Percentiles rank a stretch among this genome's conserved stretches.
phyloP scores from a whole-genome alignment of 2,113 vertebrate species.

The Stomatorhinus ivindoensis region DNA sequence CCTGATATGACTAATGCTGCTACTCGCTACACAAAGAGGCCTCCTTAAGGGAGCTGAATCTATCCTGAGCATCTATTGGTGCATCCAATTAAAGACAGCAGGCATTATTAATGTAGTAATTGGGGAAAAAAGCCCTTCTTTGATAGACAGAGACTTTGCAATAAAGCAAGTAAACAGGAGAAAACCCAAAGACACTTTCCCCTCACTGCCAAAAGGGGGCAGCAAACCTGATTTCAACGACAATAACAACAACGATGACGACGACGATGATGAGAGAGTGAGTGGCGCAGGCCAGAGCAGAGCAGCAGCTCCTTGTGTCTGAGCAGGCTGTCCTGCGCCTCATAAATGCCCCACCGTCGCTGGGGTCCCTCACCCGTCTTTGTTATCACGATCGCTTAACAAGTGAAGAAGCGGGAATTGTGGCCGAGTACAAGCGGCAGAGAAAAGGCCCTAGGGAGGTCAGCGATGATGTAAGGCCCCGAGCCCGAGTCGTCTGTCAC shows the following conservation, averaged over 20 bases:
- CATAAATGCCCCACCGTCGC: neutral
- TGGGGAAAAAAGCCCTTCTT: neutral
- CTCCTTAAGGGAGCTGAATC: neutral
- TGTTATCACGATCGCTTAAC: neutral
- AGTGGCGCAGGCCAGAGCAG: neutral
- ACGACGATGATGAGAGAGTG: constrained; percentile 5
- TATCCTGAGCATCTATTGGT: neutral
- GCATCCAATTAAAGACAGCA: neutral
- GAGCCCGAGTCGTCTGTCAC: constrained; percentile 46
- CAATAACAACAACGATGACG: neutral
- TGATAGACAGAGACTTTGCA: neutral
- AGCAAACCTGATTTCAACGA: constrained; percentile 13
- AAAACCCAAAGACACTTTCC: constrained; percentile 3
- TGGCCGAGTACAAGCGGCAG: neutral
- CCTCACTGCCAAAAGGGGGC: constrained; percentile 24
- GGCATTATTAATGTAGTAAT: neutral
- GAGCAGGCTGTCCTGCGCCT: neutral
- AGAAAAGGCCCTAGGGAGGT: constrained; percentile 62
- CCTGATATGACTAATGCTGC: neutral
- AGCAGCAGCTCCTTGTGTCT: neutral
- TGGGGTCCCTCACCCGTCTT: neutral
- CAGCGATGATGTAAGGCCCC: constrained; percentile 64
- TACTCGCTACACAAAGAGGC: neutral
- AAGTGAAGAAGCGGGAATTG: neutral
- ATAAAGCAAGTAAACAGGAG: neutral